Base-by-base conservation (phyloP, 2,888 invertebrate species). In the Tineola bisselliella region DNA sequence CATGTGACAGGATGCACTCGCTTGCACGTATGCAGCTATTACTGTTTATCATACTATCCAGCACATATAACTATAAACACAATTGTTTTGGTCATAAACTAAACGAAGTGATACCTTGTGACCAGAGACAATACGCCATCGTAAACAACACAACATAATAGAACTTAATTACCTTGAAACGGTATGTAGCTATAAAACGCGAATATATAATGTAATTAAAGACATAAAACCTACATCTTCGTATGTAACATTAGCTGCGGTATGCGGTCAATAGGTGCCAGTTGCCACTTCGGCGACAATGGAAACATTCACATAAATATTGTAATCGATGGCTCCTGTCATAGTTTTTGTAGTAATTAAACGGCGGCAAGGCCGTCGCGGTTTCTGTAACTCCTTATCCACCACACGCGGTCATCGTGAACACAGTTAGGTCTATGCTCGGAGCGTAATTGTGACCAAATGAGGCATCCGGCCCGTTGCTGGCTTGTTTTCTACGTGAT, bases 281-380 rank as follows among this genome's bases (percentile, higher is more conserved):
- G 38, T 38, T 38, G 48, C 15, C 48, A 17, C 17, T 17, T 17
- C 48, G 15, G 15, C 48, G 13, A 48, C 48, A 48, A 48, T 25
- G 25, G 59, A 25, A 61, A 43, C 38, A 38, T 25, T 43, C 56
- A 18, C 66, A 63, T 63, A 63, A 63, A 64, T 62, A 57, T 19
- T 61, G 33, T 63, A 58, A 61, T 65, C 63, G 66, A 64, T 63
- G 63, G 64, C 19, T 62, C 61, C 63, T 69, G 66, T 65, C 59
- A 54, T 56, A 63, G 65, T 69, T 66, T 68, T 71, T 74, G 72
- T 68, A 72, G 70, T 71, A 75, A 79, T 79, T 77, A 77, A 70
- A 63, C 63, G 67, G 63, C 63, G 63, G 66, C 76, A 77, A 77
- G 77, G 77, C 65, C 72, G 71, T 60, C 66, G 63, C 66, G 68